A percentile compares a stretch with the other conserved stretches of the same genome.
phyloP scores from a whole-genome alignment of 2,888 invertebrate species.

The Drosophila demipolita region DNA sequence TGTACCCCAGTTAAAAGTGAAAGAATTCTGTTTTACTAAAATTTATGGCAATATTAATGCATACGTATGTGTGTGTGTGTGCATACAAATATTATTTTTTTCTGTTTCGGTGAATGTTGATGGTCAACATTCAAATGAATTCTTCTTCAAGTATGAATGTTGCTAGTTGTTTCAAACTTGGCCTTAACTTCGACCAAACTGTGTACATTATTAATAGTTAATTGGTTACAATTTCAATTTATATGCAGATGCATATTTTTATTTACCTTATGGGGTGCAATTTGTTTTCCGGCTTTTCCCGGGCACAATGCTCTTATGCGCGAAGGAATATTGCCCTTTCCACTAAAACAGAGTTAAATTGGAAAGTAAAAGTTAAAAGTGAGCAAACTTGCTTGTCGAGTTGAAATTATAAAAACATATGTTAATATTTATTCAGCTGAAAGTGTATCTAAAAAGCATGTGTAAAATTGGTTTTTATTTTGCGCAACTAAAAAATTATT shows the following conservation, averaged over 20 bases:
- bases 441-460: not conserved
- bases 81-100: not conserved
- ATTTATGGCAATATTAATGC: too few species aligned
- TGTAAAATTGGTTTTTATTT: not conserved
- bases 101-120: conserved; percentile 1
- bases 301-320: not conserved
- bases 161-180: not conserved
- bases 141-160: not conserved
- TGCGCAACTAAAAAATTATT: not conserved
- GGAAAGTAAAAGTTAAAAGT: not conserved
- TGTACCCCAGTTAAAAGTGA: conserved; percentile 7
- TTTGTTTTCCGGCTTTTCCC: not conserved
- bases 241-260: not conserved
- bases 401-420: not conserved
- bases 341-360: not conserved
- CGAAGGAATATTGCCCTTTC: not conserved
- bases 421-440: not conserved
- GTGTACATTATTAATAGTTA: not conserved
- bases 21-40: conserved; percentile 1
- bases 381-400: not conserved
- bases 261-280: not conserved
- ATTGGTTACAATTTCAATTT: not conserved
- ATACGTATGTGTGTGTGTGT: not conserved
- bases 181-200: not conserved
- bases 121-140: conserved; percentile 7